phyloP scores from a whole-genome alignment of 2,888 invertebrate species.

The Abrostola tripartita region DNA sequence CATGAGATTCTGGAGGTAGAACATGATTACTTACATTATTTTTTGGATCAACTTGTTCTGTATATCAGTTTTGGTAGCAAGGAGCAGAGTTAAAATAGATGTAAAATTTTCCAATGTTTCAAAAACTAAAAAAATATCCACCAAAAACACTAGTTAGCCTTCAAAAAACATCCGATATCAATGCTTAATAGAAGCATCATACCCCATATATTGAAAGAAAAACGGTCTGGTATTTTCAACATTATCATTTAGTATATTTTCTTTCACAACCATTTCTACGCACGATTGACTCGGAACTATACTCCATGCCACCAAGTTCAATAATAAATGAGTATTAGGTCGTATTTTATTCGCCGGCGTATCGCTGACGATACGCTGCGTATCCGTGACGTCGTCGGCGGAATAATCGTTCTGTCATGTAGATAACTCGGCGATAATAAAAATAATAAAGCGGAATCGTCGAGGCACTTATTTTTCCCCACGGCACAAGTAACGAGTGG shows the following conservation, averaged over 20 bases:
- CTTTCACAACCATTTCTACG: not conserved
- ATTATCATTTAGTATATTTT: not conserved
- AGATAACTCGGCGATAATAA: constrained; percentile 2
- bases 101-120: too few species aligned
- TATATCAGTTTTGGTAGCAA: too few species aligned
- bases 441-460: not conserved
- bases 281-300: not conserved
- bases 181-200: too few species aligned
- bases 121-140: too few species aligned
- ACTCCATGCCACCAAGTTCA: not conserved
- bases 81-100: too few species aligned
- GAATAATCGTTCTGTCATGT: constrained; percentile 2
- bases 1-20: too few species aligned
- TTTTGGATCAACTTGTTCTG: too few species aligned
- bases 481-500: not conserved
- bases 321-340: not conserved
- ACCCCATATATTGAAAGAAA: not conserved
- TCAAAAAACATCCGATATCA: too few species aligned
- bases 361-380: not conserved
- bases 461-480: not conserved
- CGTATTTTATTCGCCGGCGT: not conserved
- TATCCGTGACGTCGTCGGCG: not conserved
- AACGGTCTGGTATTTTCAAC: not conserved
- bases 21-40: too few species aligned
- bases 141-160: too few species aligned